A percentile compares a stretch with the other conserved stretches of the same genome.
phyloP scores from a whole-genome alignment of 35 echinoderm and acorn worm species.

The Anneissia japonica region DNA sequence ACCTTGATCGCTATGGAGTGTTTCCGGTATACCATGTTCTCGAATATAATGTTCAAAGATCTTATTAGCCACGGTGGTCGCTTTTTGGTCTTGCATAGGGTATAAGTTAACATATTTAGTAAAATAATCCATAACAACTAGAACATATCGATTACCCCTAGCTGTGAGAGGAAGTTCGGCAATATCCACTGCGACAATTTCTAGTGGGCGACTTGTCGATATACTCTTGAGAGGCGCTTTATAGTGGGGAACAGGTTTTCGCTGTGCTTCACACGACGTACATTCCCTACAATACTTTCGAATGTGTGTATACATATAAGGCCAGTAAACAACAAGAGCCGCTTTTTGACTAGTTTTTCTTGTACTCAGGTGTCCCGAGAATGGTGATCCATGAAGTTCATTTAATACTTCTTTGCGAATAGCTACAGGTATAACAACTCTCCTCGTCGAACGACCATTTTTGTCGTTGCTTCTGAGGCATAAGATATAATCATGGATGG shows the following conservation, averaged over 20 bases:
- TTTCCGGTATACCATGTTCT: slow-evolving; percentile 37
- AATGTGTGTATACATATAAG: neutral
- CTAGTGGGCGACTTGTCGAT: slow-evolving; percentile 1
- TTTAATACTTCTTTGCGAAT: too few species aligned
- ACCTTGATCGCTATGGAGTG: slow-evolving; percentile 12
- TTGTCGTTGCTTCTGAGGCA: too few species aligned
- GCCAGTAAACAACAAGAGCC: too few species aligned
- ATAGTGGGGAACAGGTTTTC: neutral
- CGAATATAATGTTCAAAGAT: slow-evolving; percentile 33
- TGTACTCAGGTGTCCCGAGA: too few species aligned
- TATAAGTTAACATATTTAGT: slow-evolving; percentile 28
- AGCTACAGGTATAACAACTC: too few species aligned
- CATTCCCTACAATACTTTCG: neutral
- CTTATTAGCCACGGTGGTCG: slow-evolving; percentile 5
- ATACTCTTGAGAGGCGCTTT: slow-evolving; percentile 3
- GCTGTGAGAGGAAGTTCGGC: slow-evolving; percentile 3
- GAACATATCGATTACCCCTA: slow-evolving; percentile 23
- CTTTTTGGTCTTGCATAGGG: slow-evolving; percentile 21
- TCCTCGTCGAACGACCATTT: too few species aligned
- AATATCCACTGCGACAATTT: slow-evolving; percentile 26
- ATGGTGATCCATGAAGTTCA: too few species aligned
- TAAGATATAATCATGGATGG: too few species aligned
- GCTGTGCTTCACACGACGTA: neutral
- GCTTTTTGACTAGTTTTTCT: too few species aligned
- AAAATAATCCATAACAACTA: slow-evolving; percentile 43